Percentiles rank a stretch among this genome's conserved stretches.
Conservation (phyloP, 35 echinoderm and acorn worm genomes). For the Anneissia japonica region DNA sequence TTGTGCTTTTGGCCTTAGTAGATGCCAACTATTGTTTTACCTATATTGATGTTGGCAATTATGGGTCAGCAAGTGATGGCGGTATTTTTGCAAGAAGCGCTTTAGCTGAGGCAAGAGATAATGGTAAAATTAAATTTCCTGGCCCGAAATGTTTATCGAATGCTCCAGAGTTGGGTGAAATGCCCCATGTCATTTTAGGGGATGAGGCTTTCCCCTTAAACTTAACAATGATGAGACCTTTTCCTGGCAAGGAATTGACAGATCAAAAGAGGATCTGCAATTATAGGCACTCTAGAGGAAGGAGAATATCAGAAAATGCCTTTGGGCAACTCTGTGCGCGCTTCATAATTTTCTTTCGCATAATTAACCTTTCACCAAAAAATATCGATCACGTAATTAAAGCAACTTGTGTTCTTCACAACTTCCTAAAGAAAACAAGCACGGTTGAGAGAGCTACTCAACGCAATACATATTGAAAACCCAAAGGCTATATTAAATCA, state of each 20-base stretch:
- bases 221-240: conserved; percentile 45
- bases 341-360: background rate
- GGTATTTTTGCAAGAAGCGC: conserved; percentile 8
- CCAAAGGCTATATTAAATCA: background rate
- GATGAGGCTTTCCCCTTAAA: conserved; percentile 53
- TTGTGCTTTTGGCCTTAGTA: conserved; percentile 57
- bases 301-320: background rate
- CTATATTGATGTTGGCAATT: conserved; percentile 44
- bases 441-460: background rate
- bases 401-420: background rate
- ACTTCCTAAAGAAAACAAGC: background rate
- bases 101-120: background rate
- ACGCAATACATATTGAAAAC: background rate
- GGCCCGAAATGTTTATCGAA: background rate
- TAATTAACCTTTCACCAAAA: background rate
- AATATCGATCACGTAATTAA: background rate
- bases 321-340: background rate
- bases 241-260: conserved; percentile 29
- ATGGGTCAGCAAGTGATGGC: conserved; percentile 35
- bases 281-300: conserved; percentile 53
- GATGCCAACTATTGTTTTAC: conserved; percentile 34
- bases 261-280: conserved; percentile 48
- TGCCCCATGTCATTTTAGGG: conserved; percentile 38
- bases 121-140: conserved; percentile 2
- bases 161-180: background rate